Conservation (phyloP, 2,888 invertebrate species). For the Parnassius glacialis region DNA sequence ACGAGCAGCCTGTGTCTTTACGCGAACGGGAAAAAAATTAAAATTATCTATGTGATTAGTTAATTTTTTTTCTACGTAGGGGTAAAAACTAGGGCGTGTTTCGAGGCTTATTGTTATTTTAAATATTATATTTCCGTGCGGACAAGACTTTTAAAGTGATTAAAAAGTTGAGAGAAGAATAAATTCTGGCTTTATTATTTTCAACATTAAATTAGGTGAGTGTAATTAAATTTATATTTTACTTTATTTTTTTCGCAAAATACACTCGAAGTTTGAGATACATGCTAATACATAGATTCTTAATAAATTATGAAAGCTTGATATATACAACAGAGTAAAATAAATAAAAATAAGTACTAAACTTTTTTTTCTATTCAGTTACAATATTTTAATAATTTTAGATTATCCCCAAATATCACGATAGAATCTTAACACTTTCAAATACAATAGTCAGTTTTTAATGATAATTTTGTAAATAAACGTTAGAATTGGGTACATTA, state of each 20-base stretch:
- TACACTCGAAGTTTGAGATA: not conserved
- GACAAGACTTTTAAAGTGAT: not conserved
- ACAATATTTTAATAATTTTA: too few species aligned
- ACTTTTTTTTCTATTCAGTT: too few species aligned
- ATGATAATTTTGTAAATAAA: too few species aligned
- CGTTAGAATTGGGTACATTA: too few species aligned
- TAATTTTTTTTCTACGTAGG: conserved; percentile 27
- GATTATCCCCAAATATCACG: too few species aligned
- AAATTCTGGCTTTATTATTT: not conserved
- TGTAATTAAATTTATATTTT: conserved; percentile 1
- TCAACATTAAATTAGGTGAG: conserved; percentile 16
- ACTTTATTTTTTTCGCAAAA: not conserved
- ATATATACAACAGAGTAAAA: too few species aligned
- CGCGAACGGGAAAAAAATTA: conserved; percentile 49
- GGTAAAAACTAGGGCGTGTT: conserved; percentile 24
- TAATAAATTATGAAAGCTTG: too few species aligned
- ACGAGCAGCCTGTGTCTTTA: conserved; percentile 43
- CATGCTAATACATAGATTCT: not conserved
- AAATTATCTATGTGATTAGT: conserved; percentile 45
- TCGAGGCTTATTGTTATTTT: conserved; percentile 16
- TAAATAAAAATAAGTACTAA: too few species aligned
- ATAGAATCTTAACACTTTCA: too few species aligned
- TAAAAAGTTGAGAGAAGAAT: not conserved
- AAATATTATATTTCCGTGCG: not conserved
- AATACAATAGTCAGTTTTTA: too few species aligned